Base-by-base conservation (phyloP, 2,888 invertebrate genomes). In the Drosophila atripex region DNA sequence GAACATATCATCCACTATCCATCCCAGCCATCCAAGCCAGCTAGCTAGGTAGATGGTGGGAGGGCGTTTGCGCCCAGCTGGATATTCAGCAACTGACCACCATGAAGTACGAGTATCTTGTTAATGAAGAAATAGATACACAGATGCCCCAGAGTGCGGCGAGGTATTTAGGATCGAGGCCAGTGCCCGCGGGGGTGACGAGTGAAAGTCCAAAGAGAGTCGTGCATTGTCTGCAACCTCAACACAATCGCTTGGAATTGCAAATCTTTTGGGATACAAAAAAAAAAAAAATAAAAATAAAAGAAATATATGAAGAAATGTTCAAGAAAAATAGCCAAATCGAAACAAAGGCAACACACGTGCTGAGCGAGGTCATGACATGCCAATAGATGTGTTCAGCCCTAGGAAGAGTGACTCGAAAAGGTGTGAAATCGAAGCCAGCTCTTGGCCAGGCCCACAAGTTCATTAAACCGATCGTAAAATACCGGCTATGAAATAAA, bases 61-160 rank as follows among this genome's bases (percentile, higher is more conserved):
- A 85, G 87, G 82, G 78, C 77, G 52, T 63, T 65, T 76, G 71
- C 75, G 73, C 87, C 57, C 82, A 83, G 82, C 87, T 83, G 87
- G 82, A 77, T n/a, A 58, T 66, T 69, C 68, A 58, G 70, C 58
- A 65, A 49, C 65, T 87, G 82, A 87, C 82, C 82, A 83, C 82
- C 82, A 58, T 85, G 82, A 83, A 83, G 82, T 56, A 41, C 52
- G 47, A 35, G 60, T 78, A 63, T 76, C 82, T 80, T 66, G 85
- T 82, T 87, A 82, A 82, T 83, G 77, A 85, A 83, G 87, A 80
- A 83, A 87, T 83, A 87, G 87, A 73, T 75, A 70, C 59, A 52
- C 38, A 71, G 39, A 51, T 39, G 39, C 61, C 32, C 54, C 41
- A 38, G 53, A 60, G 57, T 30, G 47, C 49, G 47, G 43, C 45